Conservation (phyloP, 2,797 vertebrate genomes). For the Hyperoplus lanceolatus region DNA sequence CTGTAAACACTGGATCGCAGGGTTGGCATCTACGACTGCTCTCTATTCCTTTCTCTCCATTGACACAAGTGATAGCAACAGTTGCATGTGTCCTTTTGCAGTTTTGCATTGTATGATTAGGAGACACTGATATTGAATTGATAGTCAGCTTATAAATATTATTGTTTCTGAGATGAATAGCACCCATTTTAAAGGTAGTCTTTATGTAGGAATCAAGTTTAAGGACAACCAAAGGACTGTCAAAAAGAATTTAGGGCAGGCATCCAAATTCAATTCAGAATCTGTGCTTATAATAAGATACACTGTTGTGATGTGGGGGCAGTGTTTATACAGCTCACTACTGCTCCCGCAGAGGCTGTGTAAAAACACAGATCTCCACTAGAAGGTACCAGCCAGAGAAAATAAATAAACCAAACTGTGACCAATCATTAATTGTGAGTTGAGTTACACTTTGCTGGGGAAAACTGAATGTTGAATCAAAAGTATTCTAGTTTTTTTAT, state of each 20-base stretch:
- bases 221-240: slow-evolving; percentile 1
- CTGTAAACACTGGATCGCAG: slow-evolving; percentile 50
- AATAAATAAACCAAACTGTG: slow-evolving; percentile 55
- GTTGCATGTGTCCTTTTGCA: slow-evolving; percentile 7
- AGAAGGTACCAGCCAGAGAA: slow-evolving; percentile 57
- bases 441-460: slow-evolving; percentile 22
- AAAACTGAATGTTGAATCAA: slow-evolving; percentile 8
- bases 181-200: background rate
- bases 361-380: slow-evolving; percentile 58
- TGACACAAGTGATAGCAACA: slow-evolving; percentile 36
- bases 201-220: background rate
- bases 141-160: background rate
- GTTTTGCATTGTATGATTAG: slow-evolving; percentile 2
- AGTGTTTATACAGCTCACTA: slow-evolving; percentile 59
- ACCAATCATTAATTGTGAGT: slow-evolving; percentile 51
- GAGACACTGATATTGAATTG: background rate
- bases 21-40: slow-evolving; percentile 25
- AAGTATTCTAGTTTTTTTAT: slow-evolving; percentile 27
- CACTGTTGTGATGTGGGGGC: slow-evolving; percentile 50
- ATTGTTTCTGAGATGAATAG: background rate
- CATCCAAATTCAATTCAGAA: slow-evolving; percentile 25
- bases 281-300: slow-evolving; percentile 40
- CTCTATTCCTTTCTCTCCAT: slow-evolving; percentile 27
- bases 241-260: background rate
- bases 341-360: slow-evolving; percentile 44